A percentile compares a stretch with the other conserved stretches of the same genome.
phyloP scores from a whole-genome alignment of 2,888 invertebrate genomes.

The Achlya flavicornis region DNA sequence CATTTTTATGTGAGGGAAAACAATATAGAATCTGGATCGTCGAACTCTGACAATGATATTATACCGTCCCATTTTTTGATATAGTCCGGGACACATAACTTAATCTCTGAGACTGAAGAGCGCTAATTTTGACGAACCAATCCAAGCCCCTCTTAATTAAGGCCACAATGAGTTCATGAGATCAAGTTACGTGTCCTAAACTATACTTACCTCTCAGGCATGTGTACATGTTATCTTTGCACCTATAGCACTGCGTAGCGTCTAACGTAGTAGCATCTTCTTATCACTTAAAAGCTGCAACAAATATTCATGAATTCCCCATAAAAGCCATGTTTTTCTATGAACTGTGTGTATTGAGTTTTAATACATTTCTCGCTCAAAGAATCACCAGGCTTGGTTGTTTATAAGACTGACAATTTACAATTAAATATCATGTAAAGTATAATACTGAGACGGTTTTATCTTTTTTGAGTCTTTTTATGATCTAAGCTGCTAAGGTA shows the following conservation, averaged over 20 bases:
- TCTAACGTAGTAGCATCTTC: slow-evolving; percentile 68
- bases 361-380: slow-evolving; percentile 32
- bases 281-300: slow-evolving; percentile 80
- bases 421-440: background rate
- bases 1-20: slow-evolving; percentile 7
- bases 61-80: slow-evolving; percentile 5
- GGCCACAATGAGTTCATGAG: slow-evolving; percentile 17
- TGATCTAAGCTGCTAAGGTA: no score
- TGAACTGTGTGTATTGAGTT: slow-evolving; percentile 43
- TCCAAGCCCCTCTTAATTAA: slow-evolving; percentile 7
- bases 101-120: background rate
- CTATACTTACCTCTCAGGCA: slow-evolving; percentile 69
- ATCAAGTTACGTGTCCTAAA: slow-evolving; percentile 17
- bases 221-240: slow-evolving; percentile 54
- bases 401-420: slow-evolving; percentile 35
- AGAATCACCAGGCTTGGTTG: slow-evolving; percentile 31
- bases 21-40: slow-evolving; percentile 4
- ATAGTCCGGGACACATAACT: slow-evolving; percentile 3
- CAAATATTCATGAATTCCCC: slow-evolving; percentile 83
- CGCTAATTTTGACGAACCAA: background rate
- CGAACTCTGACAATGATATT: background rate
- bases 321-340: slow-evolving; percentile 66
- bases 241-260: slow-evolving; percentile 62
- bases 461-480: no score
- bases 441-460: background rate